These are phyloP conservation scores for Isichthys henryi DNA, from an alignment of 2,113 vertebrate genomes.

Conservation along the genomic window DNA sequence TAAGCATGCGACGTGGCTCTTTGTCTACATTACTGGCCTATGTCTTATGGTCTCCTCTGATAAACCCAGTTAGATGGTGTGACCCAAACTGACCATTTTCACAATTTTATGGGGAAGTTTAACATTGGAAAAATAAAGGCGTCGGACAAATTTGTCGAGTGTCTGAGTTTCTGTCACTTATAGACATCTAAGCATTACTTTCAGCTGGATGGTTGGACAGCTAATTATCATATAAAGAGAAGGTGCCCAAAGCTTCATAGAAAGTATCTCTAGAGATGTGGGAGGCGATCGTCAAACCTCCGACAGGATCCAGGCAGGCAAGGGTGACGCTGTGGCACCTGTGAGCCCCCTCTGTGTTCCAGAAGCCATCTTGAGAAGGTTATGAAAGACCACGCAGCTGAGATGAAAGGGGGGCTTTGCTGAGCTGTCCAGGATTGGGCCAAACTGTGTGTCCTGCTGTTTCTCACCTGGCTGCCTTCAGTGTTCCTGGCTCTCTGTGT, in stretches of 20 bases:
- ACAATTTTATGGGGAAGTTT: not conserved
- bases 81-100: not conserved
- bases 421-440: not conserved
- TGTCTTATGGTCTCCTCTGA: not conserved
- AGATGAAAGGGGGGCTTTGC: not conserved
- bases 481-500: constrained; percentile 13
- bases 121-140: not conserved
- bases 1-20: not conserved
- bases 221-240: not conserved
- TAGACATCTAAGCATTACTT: not conserved
- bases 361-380: not conserved
- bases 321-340: not conserved
- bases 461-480: constrained; percentile 26
- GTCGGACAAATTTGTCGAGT: not conserved
- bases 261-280: not conserved
- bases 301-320: not conserved
- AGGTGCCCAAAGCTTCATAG: not conserved
- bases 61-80: not conserved
- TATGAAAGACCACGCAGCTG: not conserved
- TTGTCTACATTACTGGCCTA: not conserved
- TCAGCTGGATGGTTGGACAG: not conserved
- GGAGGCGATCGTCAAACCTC: not conserved
- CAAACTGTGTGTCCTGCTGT: constrained; percentile 3
- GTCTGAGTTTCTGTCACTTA: not conserved
- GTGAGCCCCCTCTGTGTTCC: not conserved